Evolutionary conservation across 2,113 vertebrate genomes (phyloP).

Genomic region (Poeciliopsis occidentalis): DNA sequence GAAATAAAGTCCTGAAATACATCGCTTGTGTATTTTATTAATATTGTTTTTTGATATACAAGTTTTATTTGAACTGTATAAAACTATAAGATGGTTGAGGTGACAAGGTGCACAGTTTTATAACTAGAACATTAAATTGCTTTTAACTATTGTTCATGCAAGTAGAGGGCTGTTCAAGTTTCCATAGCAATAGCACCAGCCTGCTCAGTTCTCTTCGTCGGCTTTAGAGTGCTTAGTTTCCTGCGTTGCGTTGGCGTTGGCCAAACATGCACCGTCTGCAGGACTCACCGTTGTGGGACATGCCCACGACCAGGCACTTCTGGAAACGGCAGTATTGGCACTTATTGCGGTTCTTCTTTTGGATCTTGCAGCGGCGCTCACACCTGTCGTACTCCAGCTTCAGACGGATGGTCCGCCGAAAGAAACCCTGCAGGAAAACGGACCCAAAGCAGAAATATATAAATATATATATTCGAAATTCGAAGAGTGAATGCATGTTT

Average conservation of each 20-base stretch:
- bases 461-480: background rate
- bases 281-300: conserved; percentile 97
- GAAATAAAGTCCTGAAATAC: no score
- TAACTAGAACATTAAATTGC: no score
- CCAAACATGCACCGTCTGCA: background rate
- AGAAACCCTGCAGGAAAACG: conserved; percentile 85
- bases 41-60: no score
- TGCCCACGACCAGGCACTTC: conserved; percentile 98
- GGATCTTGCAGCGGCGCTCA: conserved; percentile 94
- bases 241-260: background rate
- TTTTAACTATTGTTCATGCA: background rate
- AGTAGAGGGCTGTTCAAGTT: background rate
- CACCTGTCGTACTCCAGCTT: conserved; percentile 94
- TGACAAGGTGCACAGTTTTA: background rate
- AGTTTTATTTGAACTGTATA: no score
- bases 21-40: no score
- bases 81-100: no score
- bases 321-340: conserved; percentile 98
- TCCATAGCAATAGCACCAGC: conserved; percentile 9
- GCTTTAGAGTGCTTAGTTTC: background rate
- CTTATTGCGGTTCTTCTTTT: conserved; percentile 99
- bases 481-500: background rate
- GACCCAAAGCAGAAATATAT: background rate
- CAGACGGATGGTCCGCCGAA: conserved; percentile 92
- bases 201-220: background rate